Evolutionary conservation across 2,797 vertebrate genomes (phyloP), one percentile per base, ranked within the genome.

Genomic region (Gadopsis marmoratus): DNA sequence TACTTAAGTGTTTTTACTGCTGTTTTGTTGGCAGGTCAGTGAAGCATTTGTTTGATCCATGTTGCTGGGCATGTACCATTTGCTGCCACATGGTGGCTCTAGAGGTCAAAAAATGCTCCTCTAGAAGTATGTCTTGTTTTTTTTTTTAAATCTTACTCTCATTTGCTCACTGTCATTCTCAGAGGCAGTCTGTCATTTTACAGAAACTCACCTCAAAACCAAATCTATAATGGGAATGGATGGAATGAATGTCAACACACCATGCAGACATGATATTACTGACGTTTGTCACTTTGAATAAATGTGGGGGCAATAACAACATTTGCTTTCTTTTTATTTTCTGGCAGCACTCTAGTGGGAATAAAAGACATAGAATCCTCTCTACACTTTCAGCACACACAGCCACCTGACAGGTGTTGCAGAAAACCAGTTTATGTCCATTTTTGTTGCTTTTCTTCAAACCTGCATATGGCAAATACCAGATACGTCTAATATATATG

Each of bases 51-150:
- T 70, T 65, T 71, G 63, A 74, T 53, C 16, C 23, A 12, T 43
- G 53, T 39, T 54, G 19, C 64, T n/a, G 69, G 31, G 82, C 90
- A 53, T 72, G 41, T 85, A 55, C 82, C 80, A 4, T 39, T 13
- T 66, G 5, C 37, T 23, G 82, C 95, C 97, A 96, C 93, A 93
- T 91, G 97, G 92, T 95, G 97, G 94, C 97, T 90, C 96, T 95
- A 88, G 90, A 94, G 90, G 87, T 95, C 93, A 86, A 85, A 91
- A 86, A 89, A 95, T 94, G 53, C 70, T 78, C 11, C 3, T 19
- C 17, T n/a, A 11, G 19, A 73, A 43, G 65, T 11, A 31, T 23
- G 3, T 16, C 14, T 45, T 51, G n/a, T 26, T 26, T 76, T 39
- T 31, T 72, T 41, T 19, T 35, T 7, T 0, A 58, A 39, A 39